These are phyloP conservation scores for Melanotus villosus DNA, from an alignment of 2,888 invertebrate genomes.

Conservation along the genomic window DNA sequence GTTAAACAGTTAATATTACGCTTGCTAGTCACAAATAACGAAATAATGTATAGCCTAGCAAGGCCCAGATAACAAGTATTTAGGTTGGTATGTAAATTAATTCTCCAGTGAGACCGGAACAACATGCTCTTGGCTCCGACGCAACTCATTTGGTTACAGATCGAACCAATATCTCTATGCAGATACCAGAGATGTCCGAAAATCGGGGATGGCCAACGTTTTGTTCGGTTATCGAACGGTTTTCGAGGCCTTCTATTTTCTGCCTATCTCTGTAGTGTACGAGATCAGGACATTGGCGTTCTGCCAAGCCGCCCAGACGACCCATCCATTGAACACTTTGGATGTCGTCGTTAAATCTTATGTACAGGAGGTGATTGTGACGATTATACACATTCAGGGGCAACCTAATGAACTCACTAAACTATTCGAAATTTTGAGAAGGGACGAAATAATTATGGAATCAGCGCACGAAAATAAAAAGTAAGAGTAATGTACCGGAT, in stretches of 20 bases:
- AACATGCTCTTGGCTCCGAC: conserved; percentile 43
- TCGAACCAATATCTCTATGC: conserved; percentile 44
- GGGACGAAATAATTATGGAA: conserved; percentile 3
- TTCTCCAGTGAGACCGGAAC: conserved; percentile 39
- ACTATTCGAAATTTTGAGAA: background rate
- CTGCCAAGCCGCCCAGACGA: conserved; percentile 41
- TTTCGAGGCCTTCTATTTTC: background rate
- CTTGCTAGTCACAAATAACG: conserved; percentile 37
- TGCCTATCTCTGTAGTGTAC: conserved; percentile 12
- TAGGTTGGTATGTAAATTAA: conserved; percentile 45
- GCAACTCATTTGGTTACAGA: conserved; percentile 44
- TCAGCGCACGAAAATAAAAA: background rate
- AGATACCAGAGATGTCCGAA: conserved; percentile 35
- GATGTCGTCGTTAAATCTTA: conserved; percentile 37
- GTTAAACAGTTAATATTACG: conserved; percentile 34
- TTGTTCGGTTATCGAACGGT: background rate
- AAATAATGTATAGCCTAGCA: conserved; percentile 34
- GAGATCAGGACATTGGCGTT: conserved; percentile 33
- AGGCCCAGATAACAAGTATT: conserved; percentile 39
- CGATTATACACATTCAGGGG: conserved; percentile 26
- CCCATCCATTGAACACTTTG: conserved; percentile 39
- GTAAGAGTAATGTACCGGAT: conserved; percentile 4
- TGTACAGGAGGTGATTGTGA: conserved; percentile 30
- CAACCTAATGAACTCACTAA: conserved; percentile 1
- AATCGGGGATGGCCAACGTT: conserved; percentile 23